Base-by-base conservation (phyloP, 2,888 invertebrate genomes). In the Phengaris alcon region DNA sequence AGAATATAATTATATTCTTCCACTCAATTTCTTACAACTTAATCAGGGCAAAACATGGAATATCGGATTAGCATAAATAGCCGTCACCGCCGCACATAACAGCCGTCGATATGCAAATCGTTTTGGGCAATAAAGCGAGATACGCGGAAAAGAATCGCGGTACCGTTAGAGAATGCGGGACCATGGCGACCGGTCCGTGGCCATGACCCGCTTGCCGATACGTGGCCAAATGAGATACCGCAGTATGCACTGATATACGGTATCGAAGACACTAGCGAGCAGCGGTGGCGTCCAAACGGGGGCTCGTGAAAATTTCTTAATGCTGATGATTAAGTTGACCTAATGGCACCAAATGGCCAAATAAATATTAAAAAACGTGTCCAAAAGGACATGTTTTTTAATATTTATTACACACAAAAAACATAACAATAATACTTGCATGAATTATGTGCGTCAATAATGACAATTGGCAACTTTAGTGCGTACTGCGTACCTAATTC, bases 171-270 rank as follows among this genome's bases (percentile, higher is more conserved):
- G 78, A 79, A 79, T 80, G 78, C 78, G 77, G 76, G 76, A 78
- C 78, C 76, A 84, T 84, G 79, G 81, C 82, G 84, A 88, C 89
- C 90, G 89, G 90, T 88, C 86, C 76, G 81, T 86, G 90, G 83
- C 91, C 92, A 88, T 92, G 92, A 91, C 92, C 91, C 87, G 88
- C 85, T 90, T 90, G 87, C 87, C 87, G 86, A 89, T 87, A 85
- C 84, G 82, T 82, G 64, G 64, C 64, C 64, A 64, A 64, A 35
- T 64, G 64, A 64, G 64, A 44, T 64, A 64, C 64, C 64, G 64
- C 64, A 83, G 82, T 82, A 82, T 78, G 81, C 79, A 64, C 15
- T 52, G 52, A 52, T 52, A 52, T 52, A 52, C 52, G 12, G 52
- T 12, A 52, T 10, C 64, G 59, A 7, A 13, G 7, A n/a, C 55